Base-by-base conservation (phyloP, 2,888 invertebrate species). In the Agriopis marginaria region DNA sequence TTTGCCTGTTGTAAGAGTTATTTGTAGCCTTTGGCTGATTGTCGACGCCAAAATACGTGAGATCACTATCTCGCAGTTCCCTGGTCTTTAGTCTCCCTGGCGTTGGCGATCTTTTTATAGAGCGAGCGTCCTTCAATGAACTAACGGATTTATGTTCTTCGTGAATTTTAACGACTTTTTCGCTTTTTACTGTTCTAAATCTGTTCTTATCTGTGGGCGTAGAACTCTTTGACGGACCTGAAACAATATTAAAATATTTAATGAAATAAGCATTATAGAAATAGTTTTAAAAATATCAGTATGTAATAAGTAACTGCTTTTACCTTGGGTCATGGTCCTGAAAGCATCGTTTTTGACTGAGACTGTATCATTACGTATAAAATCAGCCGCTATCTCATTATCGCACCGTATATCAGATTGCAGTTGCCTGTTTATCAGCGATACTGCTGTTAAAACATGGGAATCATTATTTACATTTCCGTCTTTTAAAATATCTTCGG, bases 11-110 rank as follows among this genome's bases (percentile, higher is more conserved):
- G 53, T 78, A 77, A 11, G 53, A 51, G 39, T 73, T 77, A n/a
- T 71, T 74, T n/a, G 67, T 63, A 70, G 74, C 78, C 60, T 61
- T 76, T 14, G 63, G 63, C 51, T 75, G 68, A 51, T 84, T 82
- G 59, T 83, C 80, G 17, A 91, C 79, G 42, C 96, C 96, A 77
- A 96, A 96, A 80, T 95, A 96, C 70, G 95, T 95, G 58, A 96
- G 87, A 79, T 96, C 96, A 73, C 95, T 95, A 55, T 95, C 95
- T 70, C 95, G 90, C 53, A 96, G 86, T 83, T 95, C 93, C 74
- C 96, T 89, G 7, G 90, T 86, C 81, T 89, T 91, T 12, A 86
- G 75, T 75, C 84, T 88, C 39, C 75, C 79, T 68, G 82, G 82
- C 32, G 79, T 80, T 8, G 90, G 86, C 11, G 92, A 86, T 66